Evolutionary conservation across 2,797 vertebrate genomes (phyloP).

Genomic region (Parauchenoglanis ngamensis): DNA sequence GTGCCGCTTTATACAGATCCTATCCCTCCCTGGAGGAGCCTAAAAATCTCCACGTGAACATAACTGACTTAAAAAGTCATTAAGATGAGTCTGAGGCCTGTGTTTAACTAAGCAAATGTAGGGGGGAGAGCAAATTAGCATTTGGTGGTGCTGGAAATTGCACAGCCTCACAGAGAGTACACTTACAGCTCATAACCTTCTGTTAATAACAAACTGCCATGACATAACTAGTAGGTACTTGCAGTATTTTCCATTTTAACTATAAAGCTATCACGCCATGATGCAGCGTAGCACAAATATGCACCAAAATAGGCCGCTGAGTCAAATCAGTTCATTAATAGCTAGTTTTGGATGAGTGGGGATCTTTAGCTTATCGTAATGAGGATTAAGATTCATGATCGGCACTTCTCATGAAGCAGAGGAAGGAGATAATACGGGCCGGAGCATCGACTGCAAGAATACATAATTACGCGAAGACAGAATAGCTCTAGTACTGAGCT

Average conservation of each 20-base stretch:
- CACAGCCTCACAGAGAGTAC: background rate
- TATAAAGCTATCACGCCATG: background rate
- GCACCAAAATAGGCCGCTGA: background rate
- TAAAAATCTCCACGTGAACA: constrained; percentile 36
- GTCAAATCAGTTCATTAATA: constrained; percentile 4
- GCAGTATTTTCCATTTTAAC: constrained; percentile 16
- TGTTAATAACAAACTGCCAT: constrained; percentile 1
- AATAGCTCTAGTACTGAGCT: background rate
- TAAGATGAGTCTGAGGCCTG: constrained; percentile 42
- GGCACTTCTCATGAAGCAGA: constrained; percentile 18
- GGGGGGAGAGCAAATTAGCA: background rate
- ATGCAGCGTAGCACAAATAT: background rate
- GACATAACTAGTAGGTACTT: constrained; percentile 7
- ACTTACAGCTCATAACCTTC: constrained; percentile 13
- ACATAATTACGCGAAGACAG: constrained; percentile 11
- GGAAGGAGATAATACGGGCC: background rate
- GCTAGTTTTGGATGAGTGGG: constrained; percentile 1
- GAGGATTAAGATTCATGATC: constrained; percentile 43
- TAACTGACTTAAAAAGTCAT: constrained; percentile 49
- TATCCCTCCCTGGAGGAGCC: constrained; percentile 41
- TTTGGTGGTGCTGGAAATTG: constrained; percentile 10
- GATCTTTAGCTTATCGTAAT: constrained; percentile 27
- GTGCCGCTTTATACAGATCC: constrained; percentile 37
- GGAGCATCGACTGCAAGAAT: background rate
- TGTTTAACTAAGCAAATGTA: constrained; percentile 46